Percentiles rank a stretch among this genome's conserved stretches.
Conservation (phyloP, 1,140 invertebrate species). For the Chionoecetes opilio region DNA sequence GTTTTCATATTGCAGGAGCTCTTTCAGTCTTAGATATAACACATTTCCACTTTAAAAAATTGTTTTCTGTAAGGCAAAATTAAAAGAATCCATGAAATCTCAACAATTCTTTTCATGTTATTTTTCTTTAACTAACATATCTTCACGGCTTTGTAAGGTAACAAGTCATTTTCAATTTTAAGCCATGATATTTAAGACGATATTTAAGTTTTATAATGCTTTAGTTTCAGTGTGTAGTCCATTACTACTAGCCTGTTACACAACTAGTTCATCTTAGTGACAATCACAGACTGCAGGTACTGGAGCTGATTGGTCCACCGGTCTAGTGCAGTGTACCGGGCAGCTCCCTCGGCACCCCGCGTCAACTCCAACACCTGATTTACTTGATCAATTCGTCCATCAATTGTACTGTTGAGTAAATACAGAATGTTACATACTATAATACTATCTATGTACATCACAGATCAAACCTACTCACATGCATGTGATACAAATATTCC, state of each 20-base stretch:
- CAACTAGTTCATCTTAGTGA: conserved; percentile 83
- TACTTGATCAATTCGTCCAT: conserved; percentile 96
- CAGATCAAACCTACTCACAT: too few species aligned
- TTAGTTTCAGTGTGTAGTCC: neutral
- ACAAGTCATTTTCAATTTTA: neutral
- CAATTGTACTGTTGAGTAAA: conserved; percentile 91
- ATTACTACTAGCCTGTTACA: neutral
- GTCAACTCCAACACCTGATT: conserved; percentile 97
- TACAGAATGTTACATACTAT: neutral
- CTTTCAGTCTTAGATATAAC: neutral
- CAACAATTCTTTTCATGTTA: neutral
- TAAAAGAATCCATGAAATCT: neutral
- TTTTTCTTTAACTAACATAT: neutral
- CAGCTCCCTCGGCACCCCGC: conserved; percentile 91
- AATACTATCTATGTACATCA: too few species aligned
- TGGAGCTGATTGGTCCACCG: conserved; percentile 97
- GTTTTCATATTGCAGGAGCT: neutral
- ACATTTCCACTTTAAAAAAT: neutral
- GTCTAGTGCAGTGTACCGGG: conserved; percentile 96
- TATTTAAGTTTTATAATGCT: neutral
- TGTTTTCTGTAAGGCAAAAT: neutral
- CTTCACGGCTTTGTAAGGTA: neutral
- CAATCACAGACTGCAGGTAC: conserved; percentile 94
- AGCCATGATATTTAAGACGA: neutral
- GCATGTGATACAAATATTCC: too few species aligned